These are phyloP conservation scores for Danio kyathit DNA, from an alignment of 2,797 vertebrate species.

Conservation along the genomic window DNA sequence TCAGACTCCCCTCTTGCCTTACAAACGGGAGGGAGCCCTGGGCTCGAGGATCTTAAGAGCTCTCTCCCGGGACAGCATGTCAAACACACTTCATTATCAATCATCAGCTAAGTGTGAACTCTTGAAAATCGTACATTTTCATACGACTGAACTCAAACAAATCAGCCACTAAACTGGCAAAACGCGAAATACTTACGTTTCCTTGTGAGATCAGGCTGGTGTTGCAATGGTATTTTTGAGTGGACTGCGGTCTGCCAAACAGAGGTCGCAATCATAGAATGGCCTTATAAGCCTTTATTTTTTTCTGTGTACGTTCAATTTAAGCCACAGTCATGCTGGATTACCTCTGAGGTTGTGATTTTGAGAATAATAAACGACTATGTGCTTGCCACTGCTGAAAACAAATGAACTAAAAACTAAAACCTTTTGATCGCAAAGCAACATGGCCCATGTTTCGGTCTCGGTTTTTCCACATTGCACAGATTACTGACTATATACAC, in stretches of 20 bases:
- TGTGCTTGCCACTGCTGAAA: not conserved
- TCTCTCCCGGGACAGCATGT: too few relatives aligned
- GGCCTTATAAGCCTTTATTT: constrained; percentile 19
- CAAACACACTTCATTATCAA: too few relatives aligned
- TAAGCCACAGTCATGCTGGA: constrained; percentile 66
- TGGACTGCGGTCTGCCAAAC: not conserved
- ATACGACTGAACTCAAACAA: too few relatives aligned
- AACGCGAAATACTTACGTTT: too few relatives aligned
- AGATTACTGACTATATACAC: constrained; percentile 7
- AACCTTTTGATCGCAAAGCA: constrained; percentile 66
- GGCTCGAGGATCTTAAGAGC: too few relatives aligned
- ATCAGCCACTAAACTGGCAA: too few relatives aligned
- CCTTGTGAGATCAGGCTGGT: too few relatives aligned
- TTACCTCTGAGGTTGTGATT: constrained; percentile 74
- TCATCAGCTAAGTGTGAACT: too few relatives aligned
- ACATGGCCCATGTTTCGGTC: constrained; percentile 55
- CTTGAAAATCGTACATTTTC: too few relatives aligned
- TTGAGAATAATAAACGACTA: constrained; percentile 66
- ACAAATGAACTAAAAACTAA: constrained; percentile 63
- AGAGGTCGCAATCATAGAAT: not conserved
- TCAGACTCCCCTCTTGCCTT: too few relatives aligned
- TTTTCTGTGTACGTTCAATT: constrained; percentile 54
- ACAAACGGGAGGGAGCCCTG: too few relatives aligned
- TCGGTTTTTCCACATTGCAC: not conserved
- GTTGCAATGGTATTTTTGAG: not conserved